A percentile compares a stretch with the other conserved stretches of the same genome.
These are phyloP conservation scores for Propithecus coquereli DNA, from an alignment of 2,113 vertebrate species.

Conservation along the genomic window DNA sequence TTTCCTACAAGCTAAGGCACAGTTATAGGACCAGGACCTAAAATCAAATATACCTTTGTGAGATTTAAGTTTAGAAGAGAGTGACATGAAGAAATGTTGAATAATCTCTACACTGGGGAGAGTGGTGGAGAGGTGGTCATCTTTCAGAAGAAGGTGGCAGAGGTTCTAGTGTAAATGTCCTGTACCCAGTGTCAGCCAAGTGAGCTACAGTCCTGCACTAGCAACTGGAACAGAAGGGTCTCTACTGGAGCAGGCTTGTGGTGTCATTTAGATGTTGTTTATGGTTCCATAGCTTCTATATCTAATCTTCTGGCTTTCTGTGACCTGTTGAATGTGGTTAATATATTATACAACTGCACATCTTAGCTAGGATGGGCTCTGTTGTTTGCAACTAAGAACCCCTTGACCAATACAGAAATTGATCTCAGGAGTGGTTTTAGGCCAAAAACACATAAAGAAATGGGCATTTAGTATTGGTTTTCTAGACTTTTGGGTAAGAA, in stretches of 20 bases:
- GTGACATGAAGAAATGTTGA: background rate
- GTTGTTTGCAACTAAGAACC: background rate
- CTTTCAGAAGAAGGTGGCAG: background rate
- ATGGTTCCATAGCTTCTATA: background rate
- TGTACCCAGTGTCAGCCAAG: background rate
- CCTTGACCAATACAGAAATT: background rate
- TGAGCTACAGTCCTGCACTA: background rate
- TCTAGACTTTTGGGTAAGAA: background rate
- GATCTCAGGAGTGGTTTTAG: background rate
- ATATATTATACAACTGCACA: background rate
- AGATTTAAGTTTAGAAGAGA: background rate
- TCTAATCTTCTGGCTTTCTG: background rate
- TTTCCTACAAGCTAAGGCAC: background rate
- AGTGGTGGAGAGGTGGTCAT: background rate
- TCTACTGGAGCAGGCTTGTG: background rate
- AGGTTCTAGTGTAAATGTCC: background rate
- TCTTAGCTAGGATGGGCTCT: background rate
- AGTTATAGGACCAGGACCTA: background rate
- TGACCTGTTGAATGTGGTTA: background rate
- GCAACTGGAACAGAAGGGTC: background rate
- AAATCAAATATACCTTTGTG: background rate
- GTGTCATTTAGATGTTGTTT: background rate
- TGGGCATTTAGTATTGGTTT: background rate
- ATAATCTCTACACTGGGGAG: background rate
- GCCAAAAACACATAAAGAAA: background rate